Percentiles rank a stretch among this genome's conserved stretches.
phyloP scores from a whole-genome alignment of 2,113 vertebrate species.

The Caranx ignobilis region DNA sequence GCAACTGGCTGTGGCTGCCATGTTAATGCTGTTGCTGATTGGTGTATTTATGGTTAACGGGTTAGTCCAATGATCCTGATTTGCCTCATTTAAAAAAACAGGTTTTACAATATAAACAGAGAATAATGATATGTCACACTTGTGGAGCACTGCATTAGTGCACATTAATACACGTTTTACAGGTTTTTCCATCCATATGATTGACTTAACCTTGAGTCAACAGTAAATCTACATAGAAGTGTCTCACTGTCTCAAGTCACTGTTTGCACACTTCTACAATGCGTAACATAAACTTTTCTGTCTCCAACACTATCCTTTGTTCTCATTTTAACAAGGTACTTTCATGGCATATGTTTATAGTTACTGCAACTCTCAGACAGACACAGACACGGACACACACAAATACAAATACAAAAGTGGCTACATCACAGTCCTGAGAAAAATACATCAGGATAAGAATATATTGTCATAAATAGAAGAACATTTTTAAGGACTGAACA shows the following conservation, averaged over 20 bases:
- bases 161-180: slow-evolving; percentile 41
- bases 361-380: background rate
- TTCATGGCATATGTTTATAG: background rate
- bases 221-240: slow-evolving; percentile 14
- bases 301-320: background rate
- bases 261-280: slow-evolving; percentile 20
- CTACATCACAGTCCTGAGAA: background rate
- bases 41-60: background rate
- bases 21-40: too few species aligned
- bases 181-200: slow-evolving; percentile 39
- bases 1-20: too few species aligned
- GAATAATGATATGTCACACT: background rate
- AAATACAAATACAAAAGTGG: background rate
- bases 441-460: background rate
- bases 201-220: slow-evolving; percentile 47
- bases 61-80: background rate
- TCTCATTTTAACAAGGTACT: too few species aligned
- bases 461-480: background rate
- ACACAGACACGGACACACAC: too few species aligned
- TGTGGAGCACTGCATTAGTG: slow-evolving; percentile 6
- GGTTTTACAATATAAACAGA: background rate
- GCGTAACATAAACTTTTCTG: background rate
- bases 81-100: background rate
- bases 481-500: background rate
- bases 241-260: background rate